Conservation (phyloP, 2,888 invertebrate genomes). For the Orthosia incerta region DNA sequence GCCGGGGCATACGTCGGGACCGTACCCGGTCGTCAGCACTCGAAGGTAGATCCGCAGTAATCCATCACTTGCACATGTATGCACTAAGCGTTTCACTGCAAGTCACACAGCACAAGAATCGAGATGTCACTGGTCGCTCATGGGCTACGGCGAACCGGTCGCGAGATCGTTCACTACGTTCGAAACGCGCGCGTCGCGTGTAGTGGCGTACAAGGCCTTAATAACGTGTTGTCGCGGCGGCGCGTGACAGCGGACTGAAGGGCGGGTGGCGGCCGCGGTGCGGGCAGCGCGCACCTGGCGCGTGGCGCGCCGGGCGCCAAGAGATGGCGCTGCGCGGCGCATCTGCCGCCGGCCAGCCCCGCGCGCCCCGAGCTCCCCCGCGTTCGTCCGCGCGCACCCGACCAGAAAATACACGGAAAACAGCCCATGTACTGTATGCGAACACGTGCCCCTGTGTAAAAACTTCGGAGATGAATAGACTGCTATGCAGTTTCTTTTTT, state of each 20-base stretch:
- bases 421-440: slow-evolving; percentile 82
- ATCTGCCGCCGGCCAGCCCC: slow-evolving; percentile 83
- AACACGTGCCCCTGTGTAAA: slow-evolving; percentile 88
- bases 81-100: slow-evolving; percentile 89
- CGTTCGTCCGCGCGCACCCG: slow-evolving; percentile 74
- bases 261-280: slow-evolving; percentile 88
- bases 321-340: slow-evolving; percentile 90
- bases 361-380: slow-evolving; percentile 71
- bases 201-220: slow-evolving; percentile 80
- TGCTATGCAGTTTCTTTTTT: slow-evolving; percentile 76
- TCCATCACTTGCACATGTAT: slow-evolving; percentile 89
- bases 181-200: slow-evolving; percentile 89
- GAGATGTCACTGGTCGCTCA: slow-evolving; percentile 89
- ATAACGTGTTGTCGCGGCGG: slow-evolving; percentile 83
- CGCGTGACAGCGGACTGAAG: slow-evolving; percentile 90
- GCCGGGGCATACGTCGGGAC: slow-evolving; percentile 88
- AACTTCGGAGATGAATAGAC: slow-evolving; percentile 80
- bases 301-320: slow-evolving; percentile 76
- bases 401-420: slow-evolving; percentile 89
- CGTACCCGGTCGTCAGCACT: slow-evolving; percentile 86
- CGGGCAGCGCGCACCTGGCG: slow-evolving; percentile 87
- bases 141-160: slow-evolving; percentile 88
- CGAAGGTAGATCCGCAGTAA: slow-evolving; percentile 85
- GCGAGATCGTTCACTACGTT: slow-evolving; percentile 88
- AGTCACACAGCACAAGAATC: slow-evolving; percentile 89